Percentiles rank a stretch among this genome's conserved stretches.
These are phyloP conservation scores for Hirtodrosophila duncani DNA, from an alignment of 2,888 invertebrate species.

Conservation along the genomic window DNA sequence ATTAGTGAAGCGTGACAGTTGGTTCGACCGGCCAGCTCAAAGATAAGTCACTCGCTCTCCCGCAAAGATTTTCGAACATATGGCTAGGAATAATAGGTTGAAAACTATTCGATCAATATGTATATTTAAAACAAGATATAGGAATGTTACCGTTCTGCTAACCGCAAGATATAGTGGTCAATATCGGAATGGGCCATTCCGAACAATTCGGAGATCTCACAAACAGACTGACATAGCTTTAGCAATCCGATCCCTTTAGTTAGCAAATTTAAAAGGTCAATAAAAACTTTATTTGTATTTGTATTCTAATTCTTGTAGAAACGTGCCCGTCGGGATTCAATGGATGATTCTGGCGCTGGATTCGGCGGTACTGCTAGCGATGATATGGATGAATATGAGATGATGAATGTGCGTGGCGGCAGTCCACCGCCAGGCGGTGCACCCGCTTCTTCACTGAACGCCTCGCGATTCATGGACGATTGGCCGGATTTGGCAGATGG, in stretches of 20 bases:
- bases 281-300: background rate
- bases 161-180: too few species aligned
- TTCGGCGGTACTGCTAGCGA: constrained; percentile 78
- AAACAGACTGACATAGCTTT: too few species aligned
- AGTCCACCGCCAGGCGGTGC: constrained; percentile 80
- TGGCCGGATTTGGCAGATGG: constrained; percentile 35
- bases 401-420: constrained; percentile 88
- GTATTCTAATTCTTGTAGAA: constrained; percentile 34
- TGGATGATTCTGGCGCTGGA: constrained; percentile 40
- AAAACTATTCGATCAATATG: too few species aligned
- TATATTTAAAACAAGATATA: too few species aligned
- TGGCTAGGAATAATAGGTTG: too few species aligned
- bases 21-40: too few species aligned
- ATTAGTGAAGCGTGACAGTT: too few species aligned
- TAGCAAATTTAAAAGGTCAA: background rate
- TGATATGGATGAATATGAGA: constrained; percentile 85
- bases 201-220: too few species aligned
- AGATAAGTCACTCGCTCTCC: too few species aligned
- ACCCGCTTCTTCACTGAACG: background rate
- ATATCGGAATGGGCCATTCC: too few species aligned
- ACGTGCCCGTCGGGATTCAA: constrained; percentile 41
- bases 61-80: too few species aligned
- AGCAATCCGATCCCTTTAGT: background rate
- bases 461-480: constrained; percentile 22
- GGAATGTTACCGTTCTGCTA: too few species aligned